Conservation (phyloP, 2,888 invertebrate species). For the Formica aserva region DNA sequence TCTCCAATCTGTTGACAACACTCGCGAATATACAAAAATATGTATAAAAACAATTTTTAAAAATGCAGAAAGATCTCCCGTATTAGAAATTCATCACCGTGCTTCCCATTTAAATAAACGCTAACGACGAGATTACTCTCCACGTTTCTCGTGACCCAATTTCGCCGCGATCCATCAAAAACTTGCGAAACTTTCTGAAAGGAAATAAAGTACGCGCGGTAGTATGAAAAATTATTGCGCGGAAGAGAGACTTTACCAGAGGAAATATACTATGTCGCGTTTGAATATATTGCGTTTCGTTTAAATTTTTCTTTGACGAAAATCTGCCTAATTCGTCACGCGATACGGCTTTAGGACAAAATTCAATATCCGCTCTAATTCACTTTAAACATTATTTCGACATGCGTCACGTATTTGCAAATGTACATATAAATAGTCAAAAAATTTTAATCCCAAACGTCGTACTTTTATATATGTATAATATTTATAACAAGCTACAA, state of each 20-base stretch:
- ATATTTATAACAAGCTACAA: background rate
- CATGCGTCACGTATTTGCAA: background rate
- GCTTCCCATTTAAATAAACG: slow-evolving; percentile 37
- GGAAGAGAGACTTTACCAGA: background rate
- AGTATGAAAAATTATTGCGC: slow-evolving; percentile 45
- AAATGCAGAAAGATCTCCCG: background rate
- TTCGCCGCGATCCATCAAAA: slow-evolving; percentile 59
- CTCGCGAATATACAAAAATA: background rate
- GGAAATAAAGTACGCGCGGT: slow-evolving; percentile 21
- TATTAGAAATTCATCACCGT: slow-evolving; percentile 8
- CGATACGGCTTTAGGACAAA: background rate
- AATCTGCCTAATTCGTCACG: slow-evolving; percentile 5
- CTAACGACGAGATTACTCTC: slow-evolving; percentile 45
- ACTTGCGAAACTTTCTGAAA: slow-evolving; percentile 11
- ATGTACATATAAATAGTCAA: background rate
- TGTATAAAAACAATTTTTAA: background rate
- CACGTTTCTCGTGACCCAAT: slow-evolving; percentile 54
- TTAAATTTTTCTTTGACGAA: slow-evolving; percentile 9
- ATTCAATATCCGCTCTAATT: slow-evolving; percentile 14
- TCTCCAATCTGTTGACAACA: background rate
- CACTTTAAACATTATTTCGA: background rate
- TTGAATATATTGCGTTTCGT: slow-evolving; percentile 7
- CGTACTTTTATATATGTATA: background rate
- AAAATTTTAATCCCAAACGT: background rate
- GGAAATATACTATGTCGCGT: slow-evolving; percentile 19